Base-by-base conservation (phyloP, 1,140 invertebrate genomes). In the Nasonia longicornis region DNA sequence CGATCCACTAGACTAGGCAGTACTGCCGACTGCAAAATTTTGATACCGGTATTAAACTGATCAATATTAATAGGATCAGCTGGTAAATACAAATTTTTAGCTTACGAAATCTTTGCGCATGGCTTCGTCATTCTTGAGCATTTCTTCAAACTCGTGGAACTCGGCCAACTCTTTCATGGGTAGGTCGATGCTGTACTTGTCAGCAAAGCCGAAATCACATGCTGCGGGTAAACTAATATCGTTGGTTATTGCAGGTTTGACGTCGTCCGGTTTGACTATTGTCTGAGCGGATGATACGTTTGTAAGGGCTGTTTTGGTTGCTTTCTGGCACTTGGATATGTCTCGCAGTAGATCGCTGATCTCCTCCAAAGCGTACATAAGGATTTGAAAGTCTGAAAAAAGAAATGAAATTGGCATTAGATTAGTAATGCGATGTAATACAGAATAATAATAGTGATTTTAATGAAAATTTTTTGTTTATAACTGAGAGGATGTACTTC, bases 141-240 rank as follows among this genome's bases (percentile, higher is more conserved):
- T 52, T 0, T 71, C 16, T 35, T 71, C 77, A 14, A 79, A 79
- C 11, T 42, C 8, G 4, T 38, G 16, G n/a, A 79, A 79, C 2
- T 71, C 77, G 7, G 22, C 0, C 3, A 78, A 38, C n/a, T 77
- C 66, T 26, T 79, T 70, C 48, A 79, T 63, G 2, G 69, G 77
- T 16, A 79, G 38, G 0, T 72, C 69, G 14, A 79, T 22, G 29
- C 48, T 70, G n/a, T 79, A 79, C 22, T 64, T 79, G 0, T 79
- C 70, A 6, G 48, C 22, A 12, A 79, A 73, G n/a, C n/a, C 52
- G 14, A 10, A 20, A 72, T 79, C 70, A 35, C 35, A 35, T 12
- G 35, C 26, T 12, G 58, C 12, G 1, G 63, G 58, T 22, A 66
- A 20, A 22, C 11, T 12, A 16, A 35, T 12, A 29, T 76, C 63